Evolutionary conservation across 1,140 invertebrate species (phyloP).

Genomic region (Neodiprion fabricii): DNA sequence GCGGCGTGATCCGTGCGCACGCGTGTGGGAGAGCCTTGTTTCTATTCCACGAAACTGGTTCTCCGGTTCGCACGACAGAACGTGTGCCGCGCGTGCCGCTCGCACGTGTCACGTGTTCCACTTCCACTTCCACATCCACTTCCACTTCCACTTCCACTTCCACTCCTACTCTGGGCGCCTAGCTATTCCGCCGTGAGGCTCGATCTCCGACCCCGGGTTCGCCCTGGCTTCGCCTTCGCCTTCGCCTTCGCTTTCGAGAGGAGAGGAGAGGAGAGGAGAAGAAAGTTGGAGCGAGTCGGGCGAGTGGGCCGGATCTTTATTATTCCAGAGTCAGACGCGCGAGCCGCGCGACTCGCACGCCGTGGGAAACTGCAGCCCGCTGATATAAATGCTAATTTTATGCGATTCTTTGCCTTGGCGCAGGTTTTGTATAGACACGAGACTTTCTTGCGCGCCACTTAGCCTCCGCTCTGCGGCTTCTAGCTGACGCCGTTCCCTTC

Average conservation of each 20-base stretch:
- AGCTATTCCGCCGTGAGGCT: neutral
- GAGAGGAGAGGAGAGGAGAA: neutral
- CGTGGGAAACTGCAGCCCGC: constrained; percentile 33
- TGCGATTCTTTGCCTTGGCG: constrained; percentile 30
- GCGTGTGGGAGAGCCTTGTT: constrained; percentile 41
- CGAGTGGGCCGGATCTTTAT: neutral
- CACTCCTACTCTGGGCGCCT: constrained; percentile 3
- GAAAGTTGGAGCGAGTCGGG: neutral
- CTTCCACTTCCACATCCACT: constrained; percentile 19
- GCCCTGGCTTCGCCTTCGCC: no score
- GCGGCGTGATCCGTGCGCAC: constrained; percentile 16
- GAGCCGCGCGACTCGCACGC: constrained; percentile 50
- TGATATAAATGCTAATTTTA: constrained; percentile 45
- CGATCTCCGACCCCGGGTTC: no score
- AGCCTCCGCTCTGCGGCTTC: no score
- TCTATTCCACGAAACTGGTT: constrained; percentile 58
- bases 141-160: neutral
- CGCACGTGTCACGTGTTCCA: constrained; percentile 57
- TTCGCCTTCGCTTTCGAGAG: no score
- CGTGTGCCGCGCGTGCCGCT: constrained; percentile 58
- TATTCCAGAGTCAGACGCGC: constrained; percentile 35
- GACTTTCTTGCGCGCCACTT: no score
- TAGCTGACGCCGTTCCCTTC: no score
- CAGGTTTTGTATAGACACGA: neutral
- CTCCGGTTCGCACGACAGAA: constrained; percentile 46